Evolutionary conservation across 2,113 vertebrate species (phyloP), one percentile per base, ranked within the genome.

Genomic region (Myiozetetes cayanensis): DNA sequence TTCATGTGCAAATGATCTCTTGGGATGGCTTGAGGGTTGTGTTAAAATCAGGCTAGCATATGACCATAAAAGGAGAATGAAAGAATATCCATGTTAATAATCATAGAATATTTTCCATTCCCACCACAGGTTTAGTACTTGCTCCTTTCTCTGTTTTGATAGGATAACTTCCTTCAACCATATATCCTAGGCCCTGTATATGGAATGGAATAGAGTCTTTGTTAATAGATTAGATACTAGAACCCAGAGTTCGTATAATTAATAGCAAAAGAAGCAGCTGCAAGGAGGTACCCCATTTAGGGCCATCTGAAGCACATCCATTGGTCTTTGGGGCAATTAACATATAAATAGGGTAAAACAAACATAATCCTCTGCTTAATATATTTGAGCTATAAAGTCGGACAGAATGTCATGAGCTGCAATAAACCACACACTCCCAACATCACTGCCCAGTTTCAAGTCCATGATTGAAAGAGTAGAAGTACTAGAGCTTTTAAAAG

Each of bases 71-170:
- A 93, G 83, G 31, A 81, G 19, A 89, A 89, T 85, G 61, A 89
- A 85, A 93, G 43, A 68, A 79, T 89, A 89, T 58, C 56, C 28
- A 27, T 62, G 53, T 87, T 87, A 90, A 76, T 78, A 67, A 61
- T 50, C 59, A 73, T 21, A 90, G 72, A 83, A 82, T 43, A 87
- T 83, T 87, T 94, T 90, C 43, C 52, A 83, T 94, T 87, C 43
- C n/a, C 55, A 87, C 61, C 25, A 46, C 24, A 78, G 28, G 33
- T 79, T 79, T 79, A 83, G 53, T 87, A 94, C 61, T 78, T 84
- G 53, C 25, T 94, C 73, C 66, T 87, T 94, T 87, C 82, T 73
- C 53, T 74, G 15, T 87, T 90, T 90, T 61, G 79, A 83, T 78
- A 83, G 61, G 43, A 91, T 74, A 94, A 58, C 43, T 79, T 77